Evolutionary conservation across 2,888 invertebrate species (phyloP).

Genomic region (Aphodius sticticus): DNA sequence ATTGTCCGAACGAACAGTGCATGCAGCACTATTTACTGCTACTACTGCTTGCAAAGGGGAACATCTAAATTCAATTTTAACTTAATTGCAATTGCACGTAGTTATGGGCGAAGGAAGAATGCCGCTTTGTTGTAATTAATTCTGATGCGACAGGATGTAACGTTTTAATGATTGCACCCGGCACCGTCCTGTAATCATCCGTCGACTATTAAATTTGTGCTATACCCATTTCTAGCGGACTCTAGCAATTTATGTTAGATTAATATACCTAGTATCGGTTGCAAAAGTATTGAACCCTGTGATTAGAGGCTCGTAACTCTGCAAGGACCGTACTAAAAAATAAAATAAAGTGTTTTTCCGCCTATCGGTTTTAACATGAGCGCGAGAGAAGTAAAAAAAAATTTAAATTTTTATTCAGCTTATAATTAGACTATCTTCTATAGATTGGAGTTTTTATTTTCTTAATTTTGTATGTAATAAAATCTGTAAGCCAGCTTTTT

Average conservation of each 20-base stretch:
- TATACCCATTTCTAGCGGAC: background rate
- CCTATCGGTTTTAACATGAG: too few relatives aligned
- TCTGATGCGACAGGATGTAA: background rate
- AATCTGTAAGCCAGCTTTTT: too few relatives aligned
- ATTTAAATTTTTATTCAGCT: too few relatives aligned
- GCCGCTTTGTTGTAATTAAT: background rate
- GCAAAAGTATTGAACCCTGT: too few relatives aligned
- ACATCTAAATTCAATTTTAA: conserved; percentile 20
- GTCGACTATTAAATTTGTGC: background rate
- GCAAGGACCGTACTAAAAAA: too few relatives aligned
- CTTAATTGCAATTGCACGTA: conserved; percentile 23
- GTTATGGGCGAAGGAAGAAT: background rate
- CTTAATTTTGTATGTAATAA: too few relatives aligned
- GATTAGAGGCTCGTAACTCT: too few relatives aligned
- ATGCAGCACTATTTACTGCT: conserved; percentile 11
- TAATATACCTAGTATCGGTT: too few relatives aligned
- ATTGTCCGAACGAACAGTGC: background rate
- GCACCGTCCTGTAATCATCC: background rate
- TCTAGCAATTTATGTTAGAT: background rate
- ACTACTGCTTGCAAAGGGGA: conserved; percentile 13
- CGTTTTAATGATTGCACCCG: background rate
- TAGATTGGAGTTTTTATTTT: too few relatives aligned
- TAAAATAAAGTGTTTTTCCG: too few relatives aligned
- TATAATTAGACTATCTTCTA: too few relatives aligned
- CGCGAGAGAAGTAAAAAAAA: too few relatives aligned